Evolutionary conservation across 2,888 invertebrate genomes (phyloP).

Genomic region (Periphyllus acericola): DNA sequence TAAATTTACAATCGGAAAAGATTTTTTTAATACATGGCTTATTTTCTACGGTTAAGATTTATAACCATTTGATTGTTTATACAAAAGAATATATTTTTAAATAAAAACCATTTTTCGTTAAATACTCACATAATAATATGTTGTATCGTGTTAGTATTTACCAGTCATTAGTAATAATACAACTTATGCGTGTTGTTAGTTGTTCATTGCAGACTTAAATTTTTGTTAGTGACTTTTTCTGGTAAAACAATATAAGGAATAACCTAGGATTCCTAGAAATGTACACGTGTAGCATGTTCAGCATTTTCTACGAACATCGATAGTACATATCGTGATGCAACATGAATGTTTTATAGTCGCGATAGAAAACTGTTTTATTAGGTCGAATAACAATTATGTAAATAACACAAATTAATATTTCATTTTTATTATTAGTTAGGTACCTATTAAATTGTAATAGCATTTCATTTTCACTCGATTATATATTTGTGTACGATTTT

Average conservation of each 20-base stretch:
- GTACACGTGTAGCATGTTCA: neutral
- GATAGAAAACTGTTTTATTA: neutral
- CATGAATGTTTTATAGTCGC: neutral
- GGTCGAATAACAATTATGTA: neutral
- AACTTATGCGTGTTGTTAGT: neutral
- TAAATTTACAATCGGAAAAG: neutral
- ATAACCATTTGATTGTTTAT: constrained; percentile 17
- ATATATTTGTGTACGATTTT: neutral
- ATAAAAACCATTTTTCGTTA: neutral
- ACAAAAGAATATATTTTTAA: no score
- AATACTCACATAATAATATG: neutral
- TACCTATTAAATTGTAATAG: neutral
- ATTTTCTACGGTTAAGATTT: neutral
- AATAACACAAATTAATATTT: neutral
- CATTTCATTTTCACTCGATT: neutral
- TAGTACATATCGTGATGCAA: constrained; percentile 7
- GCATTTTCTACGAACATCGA: constrained; percentile 20
- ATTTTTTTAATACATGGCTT: neutral
- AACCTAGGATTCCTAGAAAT: constrained; percentile 6
- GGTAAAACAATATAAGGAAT: neutral
- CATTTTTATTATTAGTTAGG: neutral
- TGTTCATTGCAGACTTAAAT: neutral
- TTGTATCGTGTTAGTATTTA: neutral
- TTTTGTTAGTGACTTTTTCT: neutral
- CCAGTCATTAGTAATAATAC: neutral